Percentiles rank a stretch among this genome's conserved stretches.
These are phyloP conservation scores for Catharus bicknelli DNA, from an alignment of 2,113 vertebrate genomes.

Conservation along the genomic window DNA sequence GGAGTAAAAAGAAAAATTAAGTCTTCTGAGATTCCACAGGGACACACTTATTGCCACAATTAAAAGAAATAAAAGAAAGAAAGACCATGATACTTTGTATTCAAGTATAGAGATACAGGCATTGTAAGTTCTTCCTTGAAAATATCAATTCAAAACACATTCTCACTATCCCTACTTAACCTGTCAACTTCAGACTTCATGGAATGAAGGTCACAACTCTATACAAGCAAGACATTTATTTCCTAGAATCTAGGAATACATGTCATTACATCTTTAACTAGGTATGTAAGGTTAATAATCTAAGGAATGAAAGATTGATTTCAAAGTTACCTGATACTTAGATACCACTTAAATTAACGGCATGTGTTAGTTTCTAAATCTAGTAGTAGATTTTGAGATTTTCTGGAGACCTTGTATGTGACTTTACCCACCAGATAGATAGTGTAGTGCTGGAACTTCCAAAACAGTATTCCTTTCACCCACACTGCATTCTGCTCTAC, in stretches of 20 bases:
- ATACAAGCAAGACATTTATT: neutral
- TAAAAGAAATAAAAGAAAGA: neutral
- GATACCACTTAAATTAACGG: neutral
- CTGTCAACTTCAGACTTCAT: neutral
- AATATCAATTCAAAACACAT: neutral
- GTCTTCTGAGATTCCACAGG: neutral
- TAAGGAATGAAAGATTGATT: neutral
- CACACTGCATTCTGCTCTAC: neutral
- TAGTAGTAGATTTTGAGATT: neutral
- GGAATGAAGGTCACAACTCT: neutral
- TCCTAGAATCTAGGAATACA: neutral
- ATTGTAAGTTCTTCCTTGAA: neutral
- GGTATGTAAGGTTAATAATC: neutral
- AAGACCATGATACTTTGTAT: neutral
- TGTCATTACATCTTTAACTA: neutral
- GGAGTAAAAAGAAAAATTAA: slow-evolving; percentile 16
- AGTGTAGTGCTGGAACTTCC: neutral
- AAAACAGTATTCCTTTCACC: neutral
- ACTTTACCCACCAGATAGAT: neutral
- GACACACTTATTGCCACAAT: neutral
- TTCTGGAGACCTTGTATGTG: neutral
- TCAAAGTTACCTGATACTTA: neutral
- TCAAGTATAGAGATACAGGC: neutral
- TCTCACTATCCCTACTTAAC: neutral
- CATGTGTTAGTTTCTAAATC: neutral